Evolutionary conservation across 2,113 vertebrate genomes (phyloP).

Genomic region (Syrrhaptes paradoxus): DNA sequence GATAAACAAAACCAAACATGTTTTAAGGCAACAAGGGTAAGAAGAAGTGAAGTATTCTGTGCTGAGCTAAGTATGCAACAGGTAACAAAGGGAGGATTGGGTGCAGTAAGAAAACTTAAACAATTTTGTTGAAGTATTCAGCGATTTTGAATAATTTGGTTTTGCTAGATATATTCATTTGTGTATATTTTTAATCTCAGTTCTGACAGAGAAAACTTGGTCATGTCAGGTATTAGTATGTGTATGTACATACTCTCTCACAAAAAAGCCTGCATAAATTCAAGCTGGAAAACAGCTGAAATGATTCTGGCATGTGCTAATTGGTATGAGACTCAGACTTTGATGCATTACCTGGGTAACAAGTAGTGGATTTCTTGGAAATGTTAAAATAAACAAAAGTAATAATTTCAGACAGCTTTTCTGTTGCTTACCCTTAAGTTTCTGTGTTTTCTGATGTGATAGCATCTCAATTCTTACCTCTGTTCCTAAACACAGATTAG

Average conservation of each 20-base stretch:
- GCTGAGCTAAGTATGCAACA: neutral
- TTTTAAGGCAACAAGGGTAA: neutral
- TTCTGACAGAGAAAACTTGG: neutral
- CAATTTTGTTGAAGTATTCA: neutral
- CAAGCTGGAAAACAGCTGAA: neutral
- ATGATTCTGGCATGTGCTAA: neutral
- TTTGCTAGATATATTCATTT: neutral
- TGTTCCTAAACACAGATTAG: neutral
- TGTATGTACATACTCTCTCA: neutral
- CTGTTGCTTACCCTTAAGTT: neutral
- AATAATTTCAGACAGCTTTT: neutral
- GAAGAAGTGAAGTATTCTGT: neutral
- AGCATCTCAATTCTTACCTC: neutral
- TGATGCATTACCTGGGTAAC: neutral
- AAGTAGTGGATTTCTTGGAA: neutral
- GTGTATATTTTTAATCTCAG: neutral
- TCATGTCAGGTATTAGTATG: neutral
- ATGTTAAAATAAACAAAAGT: neutral
- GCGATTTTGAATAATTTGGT: neutral
- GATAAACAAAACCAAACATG: neutral
- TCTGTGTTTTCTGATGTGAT: neutral
- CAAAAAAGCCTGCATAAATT: neutral
- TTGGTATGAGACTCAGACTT: neutral
- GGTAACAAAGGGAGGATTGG: neutral
- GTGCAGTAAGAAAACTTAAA: neutral